phyloP scores from a whole-genome alignment of 2,113 vertebrate species.

The Crocuta crocuta region DNA sequence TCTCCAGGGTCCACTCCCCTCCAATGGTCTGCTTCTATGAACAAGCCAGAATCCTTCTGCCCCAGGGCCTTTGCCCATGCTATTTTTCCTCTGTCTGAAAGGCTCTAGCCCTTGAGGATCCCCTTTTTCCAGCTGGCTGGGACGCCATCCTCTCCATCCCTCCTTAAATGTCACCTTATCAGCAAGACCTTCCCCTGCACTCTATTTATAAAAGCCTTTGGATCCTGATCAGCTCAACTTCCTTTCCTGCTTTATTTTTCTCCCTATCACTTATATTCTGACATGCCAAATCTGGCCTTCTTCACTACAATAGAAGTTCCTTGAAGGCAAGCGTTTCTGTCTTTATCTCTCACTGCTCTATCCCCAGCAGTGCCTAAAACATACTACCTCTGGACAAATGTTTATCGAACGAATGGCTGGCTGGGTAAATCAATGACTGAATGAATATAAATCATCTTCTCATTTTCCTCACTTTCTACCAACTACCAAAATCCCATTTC shows the following conservation, averaged over 20 bases:
- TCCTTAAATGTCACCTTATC: not conserved
- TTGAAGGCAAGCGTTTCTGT: not conserved
- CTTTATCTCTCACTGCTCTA: not conserved
- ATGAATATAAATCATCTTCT: not conserved
- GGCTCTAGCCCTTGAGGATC: not conserved
- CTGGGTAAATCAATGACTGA: not conserved
- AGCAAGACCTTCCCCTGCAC: not conserved
- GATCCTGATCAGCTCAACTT: not conserved
- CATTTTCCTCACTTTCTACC: not conserved
- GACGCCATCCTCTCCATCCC: not conserved
- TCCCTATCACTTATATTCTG: not conserved
- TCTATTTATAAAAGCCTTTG: not conserved
- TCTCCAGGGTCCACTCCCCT: too few relatives aligned
- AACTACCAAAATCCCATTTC: not conserved
- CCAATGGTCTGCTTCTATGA: not conserved
- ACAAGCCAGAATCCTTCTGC: not conserved
- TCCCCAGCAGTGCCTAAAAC: not conserved
- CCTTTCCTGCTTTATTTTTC: not conserved
- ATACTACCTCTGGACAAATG: not conserved
- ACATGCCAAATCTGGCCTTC: not conserved
- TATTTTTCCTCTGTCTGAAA: not conserved
- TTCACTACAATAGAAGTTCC: not conserved
- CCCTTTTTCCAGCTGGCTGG: not conserved
- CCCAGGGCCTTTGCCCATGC: not conserved
- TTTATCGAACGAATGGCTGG: not conserved